Evolutionary conservation across 2,888 invertebrate species (phyloP).

Genomic region (Ypsolopha scabrella): DNA sequence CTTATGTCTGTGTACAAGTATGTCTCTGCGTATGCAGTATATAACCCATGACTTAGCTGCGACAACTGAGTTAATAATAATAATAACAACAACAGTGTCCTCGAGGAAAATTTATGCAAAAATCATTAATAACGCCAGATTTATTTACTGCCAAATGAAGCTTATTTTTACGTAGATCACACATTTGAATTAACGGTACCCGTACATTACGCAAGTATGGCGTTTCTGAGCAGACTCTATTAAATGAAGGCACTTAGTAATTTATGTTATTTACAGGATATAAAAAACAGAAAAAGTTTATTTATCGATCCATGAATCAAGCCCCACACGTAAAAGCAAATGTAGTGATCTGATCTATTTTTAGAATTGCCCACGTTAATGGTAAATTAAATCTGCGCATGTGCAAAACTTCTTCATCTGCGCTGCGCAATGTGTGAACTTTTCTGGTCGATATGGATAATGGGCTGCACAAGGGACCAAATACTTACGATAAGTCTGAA

Average conservation of each 20-base stretch:
- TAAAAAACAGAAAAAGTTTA: too few relatives aligned
- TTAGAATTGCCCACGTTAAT: neutral
- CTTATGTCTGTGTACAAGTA: too few relatives aligned
- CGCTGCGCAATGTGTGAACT: conserved; percentile 32
- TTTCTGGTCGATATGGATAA: conserved; percentile 32
- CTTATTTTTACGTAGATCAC: conserved; percentile 9
- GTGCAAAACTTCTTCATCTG: conserved; percentile 14
- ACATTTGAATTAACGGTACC: conserved; percentile 19
- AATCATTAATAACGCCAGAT: neutral
- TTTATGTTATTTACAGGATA: too few relatives aligned
- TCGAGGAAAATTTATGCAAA: neutral
- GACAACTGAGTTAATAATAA: neutral
- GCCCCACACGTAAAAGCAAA: too few relatives aligned
- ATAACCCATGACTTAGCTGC: neutral
- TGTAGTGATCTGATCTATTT: neutral
- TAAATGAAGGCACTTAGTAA: too few relatives aligned
- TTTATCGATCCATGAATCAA: too few relatives aligned
- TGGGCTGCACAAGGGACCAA: conserved; percentile 20
- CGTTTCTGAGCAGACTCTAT: too few relatives aligned
- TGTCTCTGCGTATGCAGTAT: neutral
- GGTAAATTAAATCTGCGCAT: conserved; percentile 24
- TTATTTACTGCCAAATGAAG: neutral
- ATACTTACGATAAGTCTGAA: conserved; percentile 7
- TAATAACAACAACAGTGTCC: neutral
- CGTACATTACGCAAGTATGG: too few relatives aligned